Evolutionary conservation across 2,888 invertebrate species (phyloP).

Genomic region (Cerceris rybyensis): DNA sequence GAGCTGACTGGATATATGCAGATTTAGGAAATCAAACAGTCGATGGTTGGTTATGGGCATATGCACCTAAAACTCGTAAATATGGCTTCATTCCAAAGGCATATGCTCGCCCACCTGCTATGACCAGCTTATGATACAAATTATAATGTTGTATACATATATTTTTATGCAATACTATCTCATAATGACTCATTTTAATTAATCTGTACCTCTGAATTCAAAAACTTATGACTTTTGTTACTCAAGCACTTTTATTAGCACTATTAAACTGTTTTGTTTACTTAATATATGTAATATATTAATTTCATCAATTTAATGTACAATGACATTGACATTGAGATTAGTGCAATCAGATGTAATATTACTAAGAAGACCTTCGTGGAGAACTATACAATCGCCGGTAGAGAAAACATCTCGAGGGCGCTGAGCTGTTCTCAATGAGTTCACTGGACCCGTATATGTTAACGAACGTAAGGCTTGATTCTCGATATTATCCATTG

Average conservation of each 20-base stretch:
- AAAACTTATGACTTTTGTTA: neutral
- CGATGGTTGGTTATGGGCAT: conserved; percentile 97
- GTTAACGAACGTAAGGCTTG: conserved; percentile 75
- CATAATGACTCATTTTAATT: conserved; percentile 19
- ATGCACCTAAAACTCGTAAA: conserved; percentile 94
- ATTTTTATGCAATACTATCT: conserved; percentile 70
- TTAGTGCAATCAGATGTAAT: conserved; percentile 72
- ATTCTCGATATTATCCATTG: conserved; percentile 73
- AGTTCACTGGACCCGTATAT: conserved; percentile 78
- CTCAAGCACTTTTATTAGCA: neutral
- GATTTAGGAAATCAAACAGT: conserved; percentile 96
- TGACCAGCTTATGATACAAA: conserved; percentile 88
- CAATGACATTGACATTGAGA: conserved; percentile 75
- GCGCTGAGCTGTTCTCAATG: conserved; percentile 75
- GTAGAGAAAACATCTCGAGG: conserved; percentile 74
- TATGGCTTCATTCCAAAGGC: conserved; percentile 98
- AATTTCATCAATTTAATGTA: conserved; percentile 67
- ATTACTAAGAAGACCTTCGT: conserved; percentile 75
- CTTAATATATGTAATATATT: too few species aligned
- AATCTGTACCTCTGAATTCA: neutral
- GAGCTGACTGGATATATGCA: conserved; percentile 98
- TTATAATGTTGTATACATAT: conserved; percentile 63
- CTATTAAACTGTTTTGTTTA: neutral
- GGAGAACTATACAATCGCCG: conserved; percentile 77
- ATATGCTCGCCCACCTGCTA: conserved; percentile 95